Conservation (phyloP, 2,888 invertebrate genomes). For the Mesochorus sp. region DNA sequence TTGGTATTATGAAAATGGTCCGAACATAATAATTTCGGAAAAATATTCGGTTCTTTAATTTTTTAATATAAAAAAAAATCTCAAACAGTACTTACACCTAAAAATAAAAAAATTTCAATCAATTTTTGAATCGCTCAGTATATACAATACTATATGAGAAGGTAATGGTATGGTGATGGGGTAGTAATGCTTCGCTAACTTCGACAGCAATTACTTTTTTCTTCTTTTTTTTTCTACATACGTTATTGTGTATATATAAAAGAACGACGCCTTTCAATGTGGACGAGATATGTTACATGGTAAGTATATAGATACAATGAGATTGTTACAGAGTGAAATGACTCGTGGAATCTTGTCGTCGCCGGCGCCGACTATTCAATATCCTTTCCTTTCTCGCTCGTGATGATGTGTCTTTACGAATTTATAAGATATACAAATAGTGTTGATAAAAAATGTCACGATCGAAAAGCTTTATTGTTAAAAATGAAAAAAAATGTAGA, state of each 20-base stretch:
- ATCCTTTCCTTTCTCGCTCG: constrained; percentile 53
- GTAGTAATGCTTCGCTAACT: constrained; percentile 73
- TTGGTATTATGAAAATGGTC: too few species aligned
- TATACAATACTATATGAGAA: background rate
- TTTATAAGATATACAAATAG: background rate
- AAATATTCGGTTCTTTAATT: too few species aligned
- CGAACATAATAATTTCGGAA: too few species aligned
- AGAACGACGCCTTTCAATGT: constrained; percentile 47
- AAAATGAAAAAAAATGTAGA: background rate
- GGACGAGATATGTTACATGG: constrained; percentile 2
- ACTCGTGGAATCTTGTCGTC: constrained; percentile 62
- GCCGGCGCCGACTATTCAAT: constrained; percentile 59
- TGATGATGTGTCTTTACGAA: background rate
- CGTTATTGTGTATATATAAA: constrained; percentile 33
- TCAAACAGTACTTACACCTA: too few species aligned
- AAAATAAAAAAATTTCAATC: background rate
- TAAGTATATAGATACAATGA: constrained; percentile 32
- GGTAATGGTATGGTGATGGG: constrained; percentile 74
- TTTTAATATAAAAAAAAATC: too few species aligned
- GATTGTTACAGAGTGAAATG: constrained; percentile 60
- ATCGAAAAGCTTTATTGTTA: background rate
- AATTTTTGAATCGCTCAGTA: background rate
- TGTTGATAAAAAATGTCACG: background rate
- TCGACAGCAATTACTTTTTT: constrained; percentile 61
- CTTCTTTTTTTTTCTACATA: constrained; percentile 29